Evolutionary conservation across 2,113 vertebrate species (phyloP), one percentile per base, ranked within the genome.

Genomic region (Thalassoma bifasciatum): DNA sequence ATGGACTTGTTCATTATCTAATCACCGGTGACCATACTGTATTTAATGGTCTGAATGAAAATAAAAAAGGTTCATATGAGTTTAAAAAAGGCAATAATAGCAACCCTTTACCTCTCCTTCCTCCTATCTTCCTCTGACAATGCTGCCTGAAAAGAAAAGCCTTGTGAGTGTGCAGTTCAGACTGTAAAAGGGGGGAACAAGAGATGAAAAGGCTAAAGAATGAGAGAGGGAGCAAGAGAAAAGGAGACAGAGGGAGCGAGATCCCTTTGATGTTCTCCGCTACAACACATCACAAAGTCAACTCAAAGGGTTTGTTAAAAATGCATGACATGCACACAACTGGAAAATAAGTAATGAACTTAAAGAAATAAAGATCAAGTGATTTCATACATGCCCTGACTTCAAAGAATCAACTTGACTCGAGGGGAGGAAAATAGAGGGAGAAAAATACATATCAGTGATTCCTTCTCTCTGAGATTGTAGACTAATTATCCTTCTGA

Each of bases 251-350:
- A 76, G 77, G 52, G 46, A 54, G 73, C 75, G 68, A 49, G 71
- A 83, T 72, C 61, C 74, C 94, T 99, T 98, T 98, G 96, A 98
- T 97, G 96, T 96, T 95, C 79, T 46, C 90, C 87, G 91, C 92
- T 94, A 96, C 95, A 95, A 96, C 95, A 95, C 94, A 96, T 97
- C 95, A 96, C 93, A 86, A 86, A 96, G 94, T 94, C 94, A 96
- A 96, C 95, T 96, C 96, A 96, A 97, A 98, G 96, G 94, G 94
- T 96, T 95, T 94, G 96, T 97, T 97, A 97, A 98, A 97, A 96
- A 98, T 97, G 97, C 96, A 98, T 97, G 95, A 96, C 96, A 96
- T 95, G 95, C 94, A 95, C 94, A 93, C 96, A 96, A 97, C 94
- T 96, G 96, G 85, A 90, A 92, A 97, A 92, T 91, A 97, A 95